Percentiles rank a stretch among this genome's conserved stretches.
phyloP scores from a whole-genome alignment of 2,888 invertebrate species.

The Gandaritis pyraliata region DNA sequence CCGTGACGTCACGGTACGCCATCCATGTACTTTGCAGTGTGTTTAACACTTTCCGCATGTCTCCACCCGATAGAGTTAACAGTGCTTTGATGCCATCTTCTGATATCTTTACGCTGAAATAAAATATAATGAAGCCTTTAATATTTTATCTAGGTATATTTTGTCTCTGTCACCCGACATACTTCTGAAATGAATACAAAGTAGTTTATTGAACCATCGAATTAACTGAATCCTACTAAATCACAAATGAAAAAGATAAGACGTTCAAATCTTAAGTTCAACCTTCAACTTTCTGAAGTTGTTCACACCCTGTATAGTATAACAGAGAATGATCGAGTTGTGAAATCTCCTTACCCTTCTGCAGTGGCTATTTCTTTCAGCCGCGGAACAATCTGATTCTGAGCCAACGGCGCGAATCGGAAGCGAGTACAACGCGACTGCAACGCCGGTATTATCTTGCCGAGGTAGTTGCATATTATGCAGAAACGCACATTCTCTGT shows the following conservation, averaged over 20 bases:
- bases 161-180: no score
- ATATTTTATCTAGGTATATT: background rate
- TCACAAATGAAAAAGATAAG: no score
- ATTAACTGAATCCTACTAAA: no score
- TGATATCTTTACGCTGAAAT: constrained; percentile 89
- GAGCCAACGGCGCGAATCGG: constrained; percentile 95
- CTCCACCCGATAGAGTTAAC: constrained; percentile 95
- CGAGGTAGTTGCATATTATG: constrained; percentile 98
- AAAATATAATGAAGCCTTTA: background rate
- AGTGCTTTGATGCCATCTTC: constrained; percentile 96
- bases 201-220: no score
- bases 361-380: constrained; percentile 92
- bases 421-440: constrained; percentile 99
- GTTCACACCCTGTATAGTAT: background rate
- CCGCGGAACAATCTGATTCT: constrained; percentile 94
- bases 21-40: constrained; percentile 98
- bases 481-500: constrained; percentile 99
- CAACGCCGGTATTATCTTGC: constrained; percentile 99
- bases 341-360: constrained; percentile 88
- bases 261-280: no score
- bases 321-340: background rate
- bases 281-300: background rate
- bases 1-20: constrained; percentile 94
- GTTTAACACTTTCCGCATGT: constrained; percentile 99
- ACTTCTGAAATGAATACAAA: no score